phyloP scores from a whole-genome alignment of 1,140 invertebrate genomes.

The Drosophila eugracilis region DNA sequence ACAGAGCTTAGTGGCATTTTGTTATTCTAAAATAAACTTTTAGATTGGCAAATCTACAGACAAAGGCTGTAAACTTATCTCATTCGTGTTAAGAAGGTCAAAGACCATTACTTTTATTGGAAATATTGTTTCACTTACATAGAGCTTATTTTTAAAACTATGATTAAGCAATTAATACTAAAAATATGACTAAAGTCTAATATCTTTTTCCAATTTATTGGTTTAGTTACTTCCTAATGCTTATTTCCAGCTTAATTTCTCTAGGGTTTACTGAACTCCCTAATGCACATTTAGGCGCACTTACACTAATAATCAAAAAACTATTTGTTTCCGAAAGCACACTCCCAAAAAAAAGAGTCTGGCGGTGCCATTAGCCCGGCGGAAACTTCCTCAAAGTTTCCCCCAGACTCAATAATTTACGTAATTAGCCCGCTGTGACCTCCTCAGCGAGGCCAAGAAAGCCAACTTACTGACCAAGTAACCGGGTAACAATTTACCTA shows the following conservation, averaged over 20 bases:
- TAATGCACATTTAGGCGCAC: not conserved
- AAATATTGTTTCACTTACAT: too few species aligned
- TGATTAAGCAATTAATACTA: too few species aligned
- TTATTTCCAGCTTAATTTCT: too few species aligned
- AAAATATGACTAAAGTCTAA: too few species aligned
- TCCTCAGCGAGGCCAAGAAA: slow-evolving; percentile 32
- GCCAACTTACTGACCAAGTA: slow-evolving; percentile 45
- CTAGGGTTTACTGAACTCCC: not conserved
- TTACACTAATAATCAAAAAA: not conserved
- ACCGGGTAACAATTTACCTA: slow-evolving; percentile 37
- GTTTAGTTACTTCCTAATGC: too few species aligned
- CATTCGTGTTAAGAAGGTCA: too few species aligned
- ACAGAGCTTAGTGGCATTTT: too few species aligned
- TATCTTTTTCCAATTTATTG: too few species aligned
- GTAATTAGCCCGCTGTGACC: slow-evolving; percentile 36
- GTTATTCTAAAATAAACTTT: not conserved
- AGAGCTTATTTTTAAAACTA: too few species aligned
- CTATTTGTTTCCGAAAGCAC: not conserved
- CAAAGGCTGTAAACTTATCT: too few species aligned
- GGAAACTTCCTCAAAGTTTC: slow-evolving; percentile 27
- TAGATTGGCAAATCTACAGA: too few species aligned
- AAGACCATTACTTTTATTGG: too few species aligned
- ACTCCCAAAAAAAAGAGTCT: not conserved
- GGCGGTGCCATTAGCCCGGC: slow-evolving; percentile 2
- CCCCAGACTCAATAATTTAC: slow-evolving; percentile 23